Percentiles rank a stretch among this genome's conserved stretches.
phyloP scores from a whole-genome alignment of 2,113 vertebrate genomes.

The Nansenia antarctica region DNA sequence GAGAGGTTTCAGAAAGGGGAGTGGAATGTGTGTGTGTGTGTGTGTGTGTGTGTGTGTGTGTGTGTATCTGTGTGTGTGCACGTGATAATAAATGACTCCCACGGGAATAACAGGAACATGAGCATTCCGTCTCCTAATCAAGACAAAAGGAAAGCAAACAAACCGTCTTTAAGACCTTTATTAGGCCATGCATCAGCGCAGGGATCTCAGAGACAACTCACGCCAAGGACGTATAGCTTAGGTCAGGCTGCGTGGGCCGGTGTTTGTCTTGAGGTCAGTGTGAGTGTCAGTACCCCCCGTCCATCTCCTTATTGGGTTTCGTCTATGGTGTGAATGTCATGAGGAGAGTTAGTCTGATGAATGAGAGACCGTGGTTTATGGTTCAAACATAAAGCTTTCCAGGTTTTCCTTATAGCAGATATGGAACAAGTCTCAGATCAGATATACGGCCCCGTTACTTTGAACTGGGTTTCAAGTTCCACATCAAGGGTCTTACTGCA shows the following conservation, averaged over 20 bases:
- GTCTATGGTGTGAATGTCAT: no score
- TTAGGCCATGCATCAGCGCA: slow-evolving; percentile 7
- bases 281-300: background rate
- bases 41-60: background rate
- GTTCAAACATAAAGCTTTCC: no score
- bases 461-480: no score
- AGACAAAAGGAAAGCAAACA: slow-evolving; percentile 20
- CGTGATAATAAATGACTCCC: background rate
- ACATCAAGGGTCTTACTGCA: no score
- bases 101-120: background rate
- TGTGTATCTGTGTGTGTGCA: background rate
- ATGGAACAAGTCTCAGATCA: no score
- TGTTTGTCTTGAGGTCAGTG: background rate
- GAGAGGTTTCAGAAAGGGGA: background rate
- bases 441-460: no score
- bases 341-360: no score
- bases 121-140: slow-evolving; percentile 28
- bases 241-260: background rate
- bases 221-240: background rate
- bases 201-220: background rate
- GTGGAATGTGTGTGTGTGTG: background rate
- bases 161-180: background rate
- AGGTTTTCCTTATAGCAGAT: no score
- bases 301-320: background rate
- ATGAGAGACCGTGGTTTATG: no score